These are phyloP conservation scores for Rhaphigaster nebulosa DNA, from an alignment of 2,888 invertebrate species.

Conservation along the genomic window DNA sequence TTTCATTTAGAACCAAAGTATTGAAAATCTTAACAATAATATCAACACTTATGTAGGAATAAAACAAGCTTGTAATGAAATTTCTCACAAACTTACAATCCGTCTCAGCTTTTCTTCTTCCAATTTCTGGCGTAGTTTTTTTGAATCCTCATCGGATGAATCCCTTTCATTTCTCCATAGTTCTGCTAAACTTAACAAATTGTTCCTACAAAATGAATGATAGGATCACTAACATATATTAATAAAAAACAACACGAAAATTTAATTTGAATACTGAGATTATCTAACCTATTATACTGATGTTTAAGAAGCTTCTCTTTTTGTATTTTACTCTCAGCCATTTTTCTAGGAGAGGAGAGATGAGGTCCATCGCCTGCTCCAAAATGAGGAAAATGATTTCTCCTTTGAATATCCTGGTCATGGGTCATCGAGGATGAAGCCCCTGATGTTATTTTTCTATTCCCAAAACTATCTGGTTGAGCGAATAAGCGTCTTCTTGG, in stretches of 20 bases:
- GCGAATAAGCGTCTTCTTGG: slow-evolving; percentile 48
- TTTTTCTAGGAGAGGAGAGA: slow-evolving; percentile 1
- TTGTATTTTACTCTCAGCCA: slow-evolving; percentile 27
- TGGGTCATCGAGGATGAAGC: not conserved
- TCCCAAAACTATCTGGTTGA: not conserved
- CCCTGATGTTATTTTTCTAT: slow-evolving; percentile 19
- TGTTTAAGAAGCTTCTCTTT: not conserved
- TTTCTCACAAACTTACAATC: slow-evolving; percentile 73
- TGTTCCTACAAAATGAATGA: slow-evolving; percentile 54
- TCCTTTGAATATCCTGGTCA: slow-evolving; percentile 21
- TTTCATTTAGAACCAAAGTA: no score
- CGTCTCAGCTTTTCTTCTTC: slow-evolving; percentile 84
- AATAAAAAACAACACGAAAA: not conserved
- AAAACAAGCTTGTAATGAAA: not conserved
- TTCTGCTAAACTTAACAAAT: slow-evolving; percentile 74
- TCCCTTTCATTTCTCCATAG: slow-evolving; percentile 74
- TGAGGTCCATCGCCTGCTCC: slow-evolving; percentile 44
- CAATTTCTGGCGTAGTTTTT: slow-evolving; percentile 69
- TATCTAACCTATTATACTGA: slow-evolving; percentile 46
- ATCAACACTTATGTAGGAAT: not conserved
- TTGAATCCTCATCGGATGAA: slow-evolving; percentile 67
- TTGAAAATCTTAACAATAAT: not conserved
- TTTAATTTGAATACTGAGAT: not conserved
- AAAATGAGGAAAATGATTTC: slow-evolving; percentile 23
- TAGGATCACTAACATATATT: not conserved